These are phyloP conservation scores for Andrena cerasifolii DNA, from an alignment of 1,140 invertebrate genomes.

Conservation along the genomic window DNA sequence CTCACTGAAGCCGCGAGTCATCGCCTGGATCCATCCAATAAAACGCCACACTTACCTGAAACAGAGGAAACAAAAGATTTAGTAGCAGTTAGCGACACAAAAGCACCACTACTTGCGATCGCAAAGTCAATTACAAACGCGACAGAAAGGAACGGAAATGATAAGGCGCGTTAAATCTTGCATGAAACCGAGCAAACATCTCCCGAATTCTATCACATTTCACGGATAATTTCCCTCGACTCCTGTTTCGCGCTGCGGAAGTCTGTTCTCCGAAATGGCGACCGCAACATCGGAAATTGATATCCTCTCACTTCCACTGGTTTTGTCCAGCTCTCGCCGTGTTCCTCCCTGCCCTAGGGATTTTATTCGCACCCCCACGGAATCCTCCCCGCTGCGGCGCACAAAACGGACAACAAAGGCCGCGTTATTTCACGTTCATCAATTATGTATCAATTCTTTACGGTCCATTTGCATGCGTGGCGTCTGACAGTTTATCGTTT, in stretches of 20 bases:
- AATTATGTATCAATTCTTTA: constrained; percentile 26
- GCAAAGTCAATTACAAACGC: neutral
- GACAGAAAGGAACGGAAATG: neutral
- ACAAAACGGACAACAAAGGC: neutral
- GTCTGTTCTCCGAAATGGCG: neutral
- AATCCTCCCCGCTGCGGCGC: neutral
- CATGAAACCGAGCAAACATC: constrained; percentile 28
- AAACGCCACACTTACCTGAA: constrained; percentile 51
- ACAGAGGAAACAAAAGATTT: constrained; percentile 20
- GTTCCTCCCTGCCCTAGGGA: too few relatives aligned
- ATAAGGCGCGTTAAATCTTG: constrained; percentile 2
- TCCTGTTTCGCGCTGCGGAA: constrained; percentile 18
- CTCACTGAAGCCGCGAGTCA: neutral
- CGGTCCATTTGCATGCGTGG: constrained; percentile 17
- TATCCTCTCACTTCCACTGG: constrained; percentile 8
- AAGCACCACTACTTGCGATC: too few relatives aligned
- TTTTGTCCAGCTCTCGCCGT: neutral
- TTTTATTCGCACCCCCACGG: neutral
- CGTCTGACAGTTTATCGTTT: neutral
- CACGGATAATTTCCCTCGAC: constrained; percentile 34
- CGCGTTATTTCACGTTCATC: neutral
- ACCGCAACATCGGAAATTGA: constrained; percentile 27
- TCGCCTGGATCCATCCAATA: neutral
- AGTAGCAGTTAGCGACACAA: neutral
- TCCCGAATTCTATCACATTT: constrained; percentile 29